Conservation (phyloP, 2,888 invertebrate species). For the Latrodectus hesperus region DNA sequence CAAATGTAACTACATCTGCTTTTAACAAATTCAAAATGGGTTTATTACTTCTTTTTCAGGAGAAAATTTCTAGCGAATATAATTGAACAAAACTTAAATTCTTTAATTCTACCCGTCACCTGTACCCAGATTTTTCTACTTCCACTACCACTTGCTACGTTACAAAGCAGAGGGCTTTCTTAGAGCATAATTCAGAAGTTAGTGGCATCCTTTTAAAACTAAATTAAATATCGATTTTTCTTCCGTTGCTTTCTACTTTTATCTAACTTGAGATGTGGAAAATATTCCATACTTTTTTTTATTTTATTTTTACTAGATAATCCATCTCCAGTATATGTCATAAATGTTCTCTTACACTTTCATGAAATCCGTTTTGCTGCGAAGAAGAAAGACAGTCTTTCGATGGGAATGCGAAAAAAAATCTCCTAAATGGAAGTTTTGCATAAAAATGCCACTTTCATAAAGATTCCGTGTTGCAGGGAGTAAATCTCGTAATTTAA, state of each 20-base stretch:
- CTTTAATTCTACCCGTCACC: no score
- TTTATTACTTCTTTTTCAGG: no score
- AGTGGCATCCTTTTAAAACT: conserved; percentile 63
- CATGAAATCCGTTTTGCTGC: not conserved
- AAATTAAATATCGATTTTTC: conserved; percentile 65
- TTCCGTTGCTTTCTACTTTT: not conserved
- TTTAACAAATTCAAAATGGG: no score
- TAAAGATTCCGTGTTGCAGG: not conserved
- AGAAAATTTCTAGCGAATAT: no score
- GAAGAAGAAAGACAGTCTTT: not conserved
- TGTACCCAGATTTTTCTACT: conserved; percentile 23
- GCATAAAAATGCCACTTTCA: conserved; percentile 5
- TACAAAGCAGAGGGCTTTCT: conserved; percentile 2
- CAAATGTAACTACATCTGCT: no score
- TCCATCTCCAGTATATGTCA: conserved; percentile 9
- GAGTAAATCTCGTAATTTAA: not conserved
- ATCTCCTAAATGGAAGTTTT: conserved; percentile 1
- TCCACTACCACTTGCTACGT: conserved; percentile 19
- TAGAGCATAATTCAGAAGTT: conserved; percentile 18
- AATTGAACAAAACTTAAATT: no score
- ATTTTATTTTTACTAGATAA: not conserved
- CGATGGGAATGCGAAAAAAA: not conserved
- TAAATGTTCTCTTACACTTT: not conserved
- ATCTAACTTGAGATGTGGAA: conserved; percentile 4
- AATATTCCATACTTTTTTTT: not conserved